phyloP scores from a whole-genome alignment of 2,113 vertebrate species.

The Uria aalge region DNA sequence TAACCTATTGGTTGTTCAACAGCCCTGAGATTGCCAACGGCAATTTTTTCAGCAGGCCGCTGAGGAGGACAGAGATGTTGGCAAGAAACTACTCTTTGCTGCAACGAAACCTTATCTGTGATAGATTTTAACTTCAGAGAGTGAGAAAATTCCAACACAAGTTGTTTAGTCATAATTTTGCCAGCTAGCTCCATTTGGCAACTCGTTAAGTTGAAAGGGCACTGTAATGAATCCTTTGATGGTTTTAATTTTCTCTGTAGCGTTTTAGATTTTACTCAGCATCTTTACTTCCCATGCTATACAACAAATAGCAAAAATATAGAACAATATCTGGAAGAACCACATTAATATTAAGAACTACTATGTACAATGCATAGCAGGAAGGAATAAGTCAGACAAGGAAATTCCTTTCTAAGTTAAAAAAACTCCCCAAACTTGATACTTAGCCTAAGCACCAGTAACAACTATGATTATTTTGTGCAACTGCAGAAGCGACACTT shows the following conservation, averaged over 20 bases:
- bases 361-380: not conserved
- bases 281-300: not conserved
- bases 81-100: not conserved
- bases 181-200: not conserved
- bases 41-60: not conserved
- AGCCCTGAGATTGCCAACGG: not conserved
- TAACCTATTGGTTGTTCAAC: not conserved
- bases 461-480: not conserved
- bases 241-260: not conserved
- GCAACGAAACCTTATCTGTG: not conserved
- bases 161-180: not conserved
- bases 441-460: fast-evolving
- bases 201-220: not conserved
- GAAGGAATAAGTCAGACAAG: not conserved
- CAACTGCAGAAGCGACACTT: not conserved
- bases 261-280: not conserved
- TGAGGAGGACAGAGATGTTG: not conserved
- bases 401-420: not conserved
- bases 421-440: not conserved
- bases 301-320: not conserved
- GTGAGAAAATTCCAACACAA: not conserved
- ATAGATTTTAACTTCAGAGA: not conserved
- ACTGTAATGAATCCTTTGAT: not conserved
- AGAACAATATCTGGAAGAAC: not conserved
- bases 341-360: not conserved